These are phyloP conservation scores for Dendroctonus valens DNA, from an alignment of 1,140 invertebrate genomes.

Conservation along the genomic window DNA sequence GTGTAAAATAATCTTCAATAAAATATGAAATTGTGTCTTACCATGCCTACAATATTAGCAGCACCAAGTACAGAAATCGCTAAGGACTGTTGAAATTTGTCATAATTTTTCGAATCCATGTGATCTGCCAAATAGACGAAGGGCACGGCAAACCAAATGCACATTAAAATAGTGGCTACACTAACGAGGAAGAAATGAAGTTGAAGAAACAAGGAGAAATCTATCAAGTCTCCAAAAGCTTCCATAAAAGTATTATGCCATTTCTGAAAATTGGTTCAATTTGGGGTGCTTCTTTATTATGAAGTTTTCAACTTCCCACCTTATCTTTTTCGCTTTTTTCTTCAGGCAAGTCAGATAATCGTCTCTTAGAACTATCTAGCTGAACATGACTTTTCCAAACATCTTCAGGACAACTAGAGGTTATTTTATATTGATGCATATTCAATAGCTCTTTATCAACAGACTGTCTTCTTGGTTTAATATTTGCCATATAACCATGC, in stretches of 20 bases:
- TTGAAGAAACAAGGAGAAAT: slow-evolving; percentile 76
- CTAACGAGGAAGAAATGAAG: slow-evolving; percentile 77
- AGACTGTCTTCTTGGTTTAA: slow-evolving; percentile 26
- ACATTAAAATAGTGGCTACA: slow-evolving; percentile 79
- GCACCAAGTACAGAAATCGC: slow-evolving; percentile 80
- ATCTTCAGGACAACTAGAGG: slow-evolving; percentile 86
- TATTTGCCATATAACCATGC: slow-evolving; percentile 25
- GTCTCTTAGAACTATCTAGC: slow-evolving; percentile 67
- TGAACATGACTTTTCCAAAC: slow-evolving; percentile 2
- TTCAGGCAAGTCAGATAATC: slow-evolving; percentile 62
- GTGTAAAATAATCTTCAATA: too few relatives aligned
- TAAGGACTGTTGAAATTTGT: slow-evolving; percentile 69
- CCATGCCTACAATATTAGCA: slow-evolving; percentile 85
- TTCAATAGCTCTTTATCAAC: slow-evolving; percentile 74
- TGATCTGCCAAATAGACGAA: slow-evolving; percentile 84
- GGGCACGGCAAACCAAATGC: slow-evolving; percentile 86
- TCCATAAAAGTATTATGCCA: slow-evolving; percentile 72
- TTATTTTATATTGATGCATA: slow-evolving; percentile 73
- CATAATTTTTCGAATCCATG: slow-evolving; percentile 61
- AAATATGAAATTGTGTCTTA: slow-evolving; percentile 47
- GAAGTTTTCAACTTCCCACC: slow-evolving; percentile 45
- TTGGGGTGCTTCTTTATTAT: not conserved
- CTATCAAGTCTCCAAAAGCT: slow-evolving; percentile 68
- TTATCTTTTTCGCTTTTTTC: slow-evolving; percentile 50
- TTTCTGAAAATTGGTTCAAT: slow-evolving; percentile 57